phyloP scores from a whole-genome alignment of 2,113 vertebrate species.

The Boulengerochromis microlepis region DNA sequence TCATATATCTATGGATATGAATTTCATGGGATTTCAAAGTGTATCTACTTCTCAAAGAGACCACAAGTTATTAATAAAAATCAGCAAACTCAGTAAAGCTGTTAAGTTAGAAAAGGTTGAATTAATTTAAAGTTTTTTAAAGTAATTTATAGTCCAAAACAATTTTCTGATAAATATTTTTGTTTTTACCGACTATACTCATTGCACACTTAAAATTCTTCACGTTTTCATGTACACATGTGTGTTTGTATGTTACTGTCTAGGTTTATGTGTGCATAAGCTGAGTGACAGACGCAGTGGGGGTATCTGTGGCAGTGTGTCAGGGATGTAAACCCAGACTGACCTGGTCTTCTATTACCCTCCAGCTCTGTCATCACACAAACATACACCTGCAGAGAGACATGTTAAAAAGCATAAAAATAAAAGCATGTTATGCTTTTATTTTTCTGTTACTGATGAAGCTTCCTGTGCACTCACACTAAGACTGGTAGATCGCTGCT shows the following conservation, averaged over 20 bases:
- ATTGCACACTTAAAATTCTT: neutral
- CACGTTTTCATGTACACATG: neutral
- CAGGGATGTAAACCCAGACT: conserved; percentile 66
- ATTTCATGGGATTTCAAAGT: neutral
- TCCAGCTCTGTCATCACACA: conserved; percentile 35
- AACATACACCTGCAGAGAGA: neutral
- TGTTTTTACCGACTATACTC: neutral
- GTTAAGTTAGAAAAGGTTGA: neutral
- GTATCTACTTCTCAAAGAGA: neutral
- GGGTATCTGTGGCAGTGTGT: conserved; percentile 79
- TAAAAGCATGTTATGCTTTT: conserved; percentile 1
- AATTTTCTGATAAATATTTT: neutral
- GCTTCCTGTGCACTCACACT: conserved; percentile 66
- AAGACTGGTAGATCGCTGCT: neutral
- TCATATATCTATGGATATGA: neutral
- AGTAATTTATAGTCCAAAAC: neutral
- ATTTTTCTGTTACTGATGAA: neutral
- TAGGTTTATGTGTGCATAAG: conserved; percentile 26
- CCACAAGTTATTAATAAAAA: neutral
- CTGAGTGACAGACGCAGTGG: conserved; percentile 69
- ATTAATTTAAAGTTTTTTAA: neutral
- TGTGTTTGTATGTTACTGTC: conserved; percentile 48
- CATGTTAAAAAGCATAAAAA: neutral
- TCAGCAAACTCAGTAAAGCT: neutral
- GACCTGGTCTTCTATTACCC: conserved; percentile 59